Conservation (phyloP, 2,888 invertebrate genomes). For the Desoria tigrina region DNA sequence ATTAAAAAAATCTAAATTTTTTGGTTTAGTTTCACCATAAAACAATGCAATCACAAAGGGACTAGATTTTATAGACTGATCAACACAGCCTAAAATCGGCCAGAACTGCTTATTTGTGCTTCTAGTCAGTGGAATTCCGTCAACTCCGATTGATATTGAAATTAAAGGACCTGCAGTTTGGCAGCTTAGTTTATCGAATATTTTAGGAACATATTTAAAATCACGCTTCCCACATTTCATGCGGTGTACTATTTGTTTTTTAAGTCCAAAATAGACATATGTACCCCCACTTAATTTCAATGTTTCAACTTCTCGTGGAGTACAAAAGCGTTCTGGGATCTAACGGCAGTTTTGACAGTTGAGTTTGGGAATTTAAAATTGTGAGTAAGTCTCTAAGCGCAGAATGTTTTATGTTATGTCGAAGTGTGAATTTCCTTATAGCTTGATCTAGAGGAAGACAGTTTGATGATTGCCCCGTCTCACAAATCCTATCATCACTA, state of each 20-base stretch:
- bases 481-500: too few relatives aligned
- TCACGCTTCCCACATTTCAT: neutral
- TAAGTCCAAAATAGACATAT: conserved; percentile 7
- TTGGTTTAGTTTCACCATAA: neutral
- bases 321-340: conserved; percentile 2
- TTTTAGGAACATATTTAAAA: too few relatives aligned
- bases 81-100: conserved; percentile 4
- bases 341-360: neutral
- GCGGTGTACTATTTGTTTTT: neutral
- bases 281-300: neutral
- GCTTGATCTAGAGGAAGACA: neutral
- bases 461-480: too few relatives aligned
- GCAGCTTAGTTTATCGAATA: too few relatives aligned
- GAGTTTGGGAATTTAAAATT: neutral
- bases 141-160: neutral
- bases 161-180: neutral
- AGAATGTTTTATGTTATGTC: neutral
- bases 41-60: conserved; percentile 1
- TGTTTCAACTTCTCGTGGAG: neutral
- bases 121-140: conserved; percentile 1
- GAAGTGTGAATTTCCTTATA: neutral
- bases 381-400: neutral
- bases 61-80: neutral
- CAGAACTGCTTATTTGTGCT: neutral
- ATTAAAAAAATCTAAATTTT: neutral